Base-by-base conservation (phyloP, 2,888 invertebrate genomes). In the Nyleta sp. region DNA sequence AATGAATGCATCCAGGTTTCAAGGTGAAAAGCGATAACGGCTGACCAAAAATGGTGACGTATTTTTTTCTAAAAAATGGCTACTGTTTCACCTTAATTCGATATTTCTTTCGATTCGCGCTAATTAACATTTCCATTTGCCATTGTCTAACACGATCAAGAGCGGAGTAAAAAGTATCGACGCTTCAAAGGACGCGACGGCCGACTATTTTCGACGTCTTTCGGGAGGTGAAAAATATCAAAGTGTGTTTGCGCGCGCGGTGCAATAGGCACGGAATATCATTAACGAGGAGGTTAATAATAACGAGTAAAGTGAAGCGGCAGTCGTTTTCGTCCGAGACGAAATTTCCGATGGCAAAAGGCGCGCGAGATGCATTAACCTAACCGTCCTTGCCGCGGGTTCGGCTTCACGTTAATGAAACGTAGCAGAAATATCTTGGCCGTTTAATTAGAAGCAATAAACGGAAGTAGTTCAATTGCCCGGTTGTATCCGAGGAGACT, bases 361-460 rank as follows among this genome's bases (percentile, higher is more conserved):
- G 57, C 68, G 62, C 15, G 65, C 28, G 28, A 7, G 28, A 65
- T 83, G 84, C 84, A 85, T 87, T 87, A 86, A 83, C 80, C 81
- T 65, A 85, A 81, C 78, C 81, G 82, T 82, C 78, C 78, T n/a
- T 70, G 78, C 82, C 82, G 68, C 40, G 81, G 76, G 81, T 84
- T 87, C 82, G 82, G 82, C 83, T 83, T 80, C 81, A 84, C 28
- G 28, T 28, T 28, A 28, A 28, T 28, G 87, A 88, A 89, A 89
- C 87, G 87, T 87, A 85, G 85, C 83, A 86, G 86, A 89, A 88
- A 89, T 88, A 89, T 89, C 87, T 88, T 81, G 86, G 86, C 87
- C 86, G 85, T 89, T 89, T 89, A 89, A 89, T 89, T 88, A 88
- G 88, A 87, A 84, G 88, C 88, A 87, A 88, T 89, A 88, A 88